Percentiles rank a stretch among this genome's conserved stretches.
phyloP scores from a whole-genome alignment of 2,797 vertebrate species.

The Salmo trutta region DNA sequence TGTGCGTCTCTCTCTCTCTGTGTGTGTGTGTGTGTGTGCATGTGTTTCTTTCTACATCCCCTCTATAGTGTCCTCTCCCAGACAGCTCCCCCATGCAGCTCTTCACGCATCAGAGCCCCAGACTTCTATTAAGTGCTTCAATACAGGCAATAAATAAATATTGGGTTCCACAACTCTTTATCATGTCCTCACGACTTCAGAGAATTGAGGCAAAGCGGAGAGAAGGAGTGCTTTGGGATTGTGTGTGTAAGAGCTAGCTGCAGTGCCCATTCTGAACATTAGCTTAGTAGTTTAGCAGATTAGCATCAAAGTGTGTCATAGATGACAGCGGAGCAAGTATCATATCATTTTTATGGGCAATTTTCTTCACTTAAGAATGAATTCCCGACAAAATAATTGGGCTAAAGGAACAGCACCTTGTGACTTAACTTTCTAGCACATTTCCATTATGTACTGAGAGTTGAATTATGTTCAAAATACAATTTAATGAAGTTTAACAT shows the following conservation, averaged over 20 bases:
- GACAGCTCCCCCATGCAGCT: neutral
- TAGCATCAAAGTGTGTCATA: conserved; percentile 58
- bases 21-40: neutral
- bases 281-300: conserved; percentile 33
- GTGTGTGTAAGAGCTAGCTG: conserved; percentile 37
- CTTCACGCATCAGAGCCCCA: conserved; percentile 12
- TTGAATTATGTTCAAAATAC: conserved; percentile 62
- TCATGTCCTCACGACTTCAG: conserved; percentile 12
- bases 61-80: neutral
- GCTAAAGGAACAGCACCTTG: conserved; percentile 72
- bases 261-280: conserved; percentile 50
- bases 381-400: conserved; percentile 49
- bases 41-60: neutral
- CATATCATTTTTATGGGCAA: conserved; percentile 64
- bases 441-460: conserved; percentile 64
- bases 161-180: conserved; percentile 24
- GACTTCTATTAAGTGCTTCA: neutral
- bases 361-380: conserved; percentile 59
- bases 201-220: conserved; percentile 6
- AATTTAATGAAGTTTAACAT: conserved; percentile 54
- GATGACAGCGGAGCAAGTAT: conserved; percentile 60
- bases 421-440: conserved; percentile 58
- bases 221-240: conserved; percentile 50
- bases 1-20: no score
- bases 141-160: conserved; percentile 23